A percentile compares a stretch with the other conserved stretches of the same genome.
These are phyloP conservation scores for Hippocampus guttulatus DNA, from an alignment of 2,113 vertebrate species.

Conservation along the genomic window DNA sequence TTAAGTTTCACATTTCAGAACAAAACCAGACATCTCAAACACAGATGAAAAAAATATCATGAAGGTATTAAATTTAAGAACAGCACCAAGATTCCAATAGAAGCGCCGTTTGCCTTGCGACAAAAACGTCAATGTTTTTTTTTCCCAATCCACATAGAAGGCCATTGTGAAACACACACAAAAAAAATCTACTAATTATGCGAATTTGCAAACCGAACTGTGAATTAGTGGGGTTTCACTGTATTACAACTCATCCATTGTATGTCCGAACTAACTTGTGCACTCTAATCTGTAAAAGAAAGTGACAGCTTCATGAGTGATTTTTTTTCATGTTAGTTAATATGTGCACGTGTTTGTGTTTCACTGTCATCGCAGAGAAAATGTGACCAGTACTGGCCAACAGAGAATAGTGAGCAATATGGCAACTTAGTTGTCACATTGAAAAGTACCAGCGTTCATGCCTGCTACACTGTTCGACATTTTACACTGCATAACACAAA, in stretches of 20 bases:
- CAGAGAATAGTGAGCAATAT: conserved; percentile 92
- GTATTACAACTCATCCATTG: neutral
- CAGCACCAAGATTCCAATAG: too few relatives aligned
- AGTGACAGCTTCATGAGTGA: neutral
- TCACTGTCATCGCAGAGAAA: conserved; percentile 78
- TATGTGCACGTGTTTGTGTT: neutral
- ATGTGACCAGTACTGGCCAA: conserved; percentile 98
- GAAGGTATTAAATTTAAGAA: too few relatives aligned
- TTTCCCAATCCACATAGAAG: too few relatives aligned
- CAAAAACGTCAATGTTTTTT: too few relatives aligned
- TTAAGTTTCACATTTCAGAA: too few relatives aligned
- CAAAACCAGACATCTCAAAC: too few relatives aligned
- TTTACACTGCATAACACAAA: conserved; percentile 90
- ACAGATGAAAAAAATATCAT: too few relatives aligned
- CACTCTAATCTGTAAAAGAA: neutral
- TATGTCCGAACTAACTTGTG: neutral
- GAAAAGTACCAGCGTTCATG: conserved; percentile 90
- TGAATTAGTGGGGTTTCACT: neutral
- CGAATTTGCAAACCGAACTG: neutral
- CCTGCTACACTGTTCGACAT: conserved; percentile 91
- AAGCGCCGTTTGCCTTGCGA: too few relatives aligned
- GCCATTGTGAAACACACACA: too few relatives aligned
- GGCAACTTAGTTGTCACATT: conserved; percentile 91
- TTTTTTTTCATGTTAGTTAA: neutral
- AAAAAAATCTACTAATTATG: neutral